Conservation (phyloP, 2,888 invertebrate species). For the Danaus chrysippus region DNA sequence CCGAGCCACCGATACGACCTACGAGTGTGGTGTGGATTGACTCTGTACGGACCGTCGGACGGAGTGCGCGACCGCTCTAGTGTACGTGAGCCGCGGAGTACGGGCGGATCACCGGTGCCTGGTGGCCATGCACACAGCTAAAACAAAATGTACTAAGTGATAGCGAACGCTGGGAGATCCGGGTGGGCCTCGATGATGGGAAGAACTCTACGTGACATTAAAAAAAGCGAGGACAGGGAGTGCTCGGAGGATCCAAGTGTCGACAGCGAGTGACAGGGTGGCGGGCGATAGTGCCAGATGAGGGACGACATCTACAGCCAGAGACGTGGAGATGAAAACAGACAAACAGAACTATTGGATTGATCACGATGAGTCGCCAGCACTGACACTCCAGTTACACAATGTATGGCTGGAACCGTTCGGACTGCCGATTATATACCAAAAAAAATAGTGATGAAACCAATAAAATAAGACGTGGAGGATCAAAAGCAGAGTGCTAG, state of each 20-base stretch:
- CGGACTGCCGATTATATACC: constrained; percentile 2
- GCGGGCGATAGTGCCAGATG: constrained; percentile 49
- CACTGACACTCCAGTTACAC: constrained; percentile 32
- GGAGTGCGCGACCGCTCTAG: constrained; percentile 45
- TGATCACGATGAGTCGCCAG: constrained; percentile 56
- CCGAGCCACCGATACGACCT: constrained; percentile 38
- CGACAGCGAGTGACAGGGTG: constrained; percentile 39
- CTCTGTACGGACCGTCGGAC: constrained; percentile 43
- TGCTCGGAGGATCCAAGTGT: constrained; percentile 33
- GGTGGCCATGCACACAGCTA: constrained; percentile 47
- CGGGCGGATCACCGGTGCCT: constrained; percentile 34
- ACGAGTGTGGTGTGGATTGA: constrained; percentile 73
- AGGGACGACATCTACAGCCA: constrained; percentile 43
- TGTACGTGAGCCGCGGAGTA: constrained; percentile 33
- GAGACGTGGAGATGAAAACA: constrained; percentile 60
- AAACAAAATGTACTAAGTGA: constrained; percentile 43
- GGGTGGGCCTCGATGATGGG: constrained; percentile 39
- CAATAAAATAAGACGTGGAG: constrained; percentile 8
- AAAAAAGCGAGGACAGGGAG: constrained; percentile 47
- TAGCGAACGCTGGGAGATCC: constrained; percentile 45
- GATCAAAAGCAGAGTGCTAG: constrained; percentile 14
- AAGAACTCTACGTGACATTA: constrained; percentile 36
- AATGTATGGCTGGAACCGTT: neutral
- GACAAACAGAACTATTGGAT: constrained; percentile 58
- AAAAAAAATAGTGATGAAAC: constrained; percentile 13